These are phyloP conservation scores for Schizothorax lantsangensis DNA, from an alignment of 2,797 vertebrate species.

Conservation along the genomic window DNA sequence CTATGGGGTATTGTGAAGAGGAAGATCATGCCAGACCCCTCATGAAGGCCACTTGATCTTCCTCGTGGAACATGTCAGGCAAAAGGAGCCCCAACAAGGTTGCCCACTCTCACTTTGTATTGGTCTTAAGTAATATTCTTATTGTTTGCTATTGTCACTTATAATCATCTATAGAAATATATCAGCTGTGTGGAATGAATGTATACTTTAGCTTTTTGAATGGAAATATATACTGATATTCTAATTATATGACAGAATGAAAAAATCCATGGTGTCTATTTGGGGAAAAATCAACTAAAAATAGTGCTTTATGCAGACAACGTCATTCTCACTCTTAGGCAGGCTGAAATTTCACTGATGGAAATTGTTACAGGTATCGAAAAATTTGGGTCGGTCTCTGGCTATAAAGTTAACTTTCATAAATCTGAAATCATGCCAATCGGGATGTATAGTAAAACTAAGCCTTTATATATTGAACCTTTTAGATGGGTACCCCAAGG, in stretches of 20 bases:
- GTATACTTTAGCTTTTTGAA: too few species aligned
- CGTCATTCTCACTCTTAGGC: background rate
- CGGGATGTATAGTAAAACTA: background rate
- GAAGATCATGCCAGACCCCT: too few species aligned
- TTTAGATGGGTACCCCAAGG: background rate
- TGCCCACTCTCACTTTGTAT: too few species aligned
- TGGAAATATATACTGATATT: too few species aligned
- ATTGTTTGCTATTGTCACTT: too few species aligned
- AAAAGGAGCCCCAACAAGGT: too few species aligned
- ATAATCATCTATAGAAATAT: too few species aligned
- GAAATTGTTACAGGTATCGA: background rate
- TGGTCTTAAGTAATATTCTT: too few species aligned
- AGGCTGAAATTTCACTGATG: background rate
- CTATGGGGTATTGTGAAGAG: too few species aligned
- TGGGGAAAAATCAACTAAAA: background rate
- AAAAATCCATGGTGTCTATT: background rate
- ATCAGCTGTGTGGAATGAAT: too few species aligned
- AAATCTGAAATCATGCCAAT: background rate
- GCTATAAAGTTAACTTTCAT: background rate
- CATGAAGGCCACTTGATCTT: too few species aligned
- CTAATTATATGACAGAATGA: background rate
- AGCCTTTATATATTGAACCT: background rate
- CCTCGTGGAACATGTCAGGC: too few species aligned
- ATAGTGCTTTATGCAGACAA: background rate
- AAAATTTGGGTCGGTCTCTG: background rate